Percentiles rank a stretch among this genome's conserved stretches.
Conservation (phyloP, 2,888 invertebrate genomes). For the Strigamia maritima region DNA sequence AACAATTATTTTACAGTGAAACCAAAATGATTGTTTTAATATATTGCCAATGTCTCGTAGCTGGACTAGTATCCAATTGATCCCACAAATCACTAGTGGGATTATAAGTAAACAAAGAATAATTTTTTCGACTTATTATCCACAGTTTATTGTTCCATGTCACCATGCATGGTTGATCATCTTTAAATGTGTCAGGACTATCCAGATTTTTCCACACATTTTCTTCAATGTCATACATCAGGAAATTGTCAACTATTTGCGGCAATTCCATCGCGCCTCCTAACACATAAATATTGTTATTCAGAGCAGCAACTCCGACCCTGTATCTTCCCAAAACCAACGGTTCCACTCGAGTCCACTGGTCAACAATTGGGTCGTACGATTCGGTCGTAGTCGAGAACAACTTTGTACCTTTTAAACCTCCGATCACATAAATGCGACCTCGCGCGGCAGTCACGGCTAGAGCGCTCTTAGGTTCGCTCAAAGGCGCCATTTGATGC, state of each 20-base stretch:
- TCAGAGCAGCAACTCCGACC: conserved; percentile 25
- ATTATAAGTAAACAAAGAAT: conserved; percentile 21
- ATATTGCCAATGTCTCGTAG: conserved; percentile 16
- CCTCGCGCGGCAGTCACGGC: conserved; percentile 35
- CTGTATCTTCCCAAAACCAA: conserved; percentile 29
- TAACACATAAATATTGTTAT: conserved; percentile 17
- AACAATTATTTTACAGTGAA: neutral
- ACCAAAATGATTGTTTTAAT: conserved; percentile 18
- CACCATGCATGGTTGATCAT: conserved; percentile 36
- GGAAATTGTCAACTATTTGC: neutral
- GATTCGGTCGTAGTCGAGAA: conserved; percentile 38
- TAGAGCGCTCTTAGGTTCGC: conserved; percentile 41
- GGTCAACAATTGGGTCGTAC: conserved; percentile 40
- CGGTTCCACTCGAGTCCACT: conserved; percentile 40
- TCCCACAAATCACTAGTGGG: neutral
- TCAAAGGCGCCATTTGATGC: conserved; percentile 38
- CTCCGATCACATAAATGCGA: conserved; percentile 40
- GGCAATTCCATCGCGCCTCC: conserved; percentile 33
- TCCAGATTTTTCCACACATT: conserved; percentile 21
- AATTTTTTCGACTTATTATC: conserved; percentile 31
- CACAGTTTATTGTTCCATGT: conserved; percentile 34
- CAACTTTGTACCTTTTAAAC: conserved; percentile 35
- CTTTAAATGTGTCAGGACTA: conserved; percentile 21
- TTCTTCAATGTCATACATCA: neutral
- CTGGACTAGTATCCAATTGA: neutral